A percentile compares a stretch with the other conserved stretches of the same genome.
These are phyloP conservation scores for Pentamera pediparva DNA, from an alignment of 53 echinoderm and acorn worm genomes.

Conservation along the genomic window DNA sequence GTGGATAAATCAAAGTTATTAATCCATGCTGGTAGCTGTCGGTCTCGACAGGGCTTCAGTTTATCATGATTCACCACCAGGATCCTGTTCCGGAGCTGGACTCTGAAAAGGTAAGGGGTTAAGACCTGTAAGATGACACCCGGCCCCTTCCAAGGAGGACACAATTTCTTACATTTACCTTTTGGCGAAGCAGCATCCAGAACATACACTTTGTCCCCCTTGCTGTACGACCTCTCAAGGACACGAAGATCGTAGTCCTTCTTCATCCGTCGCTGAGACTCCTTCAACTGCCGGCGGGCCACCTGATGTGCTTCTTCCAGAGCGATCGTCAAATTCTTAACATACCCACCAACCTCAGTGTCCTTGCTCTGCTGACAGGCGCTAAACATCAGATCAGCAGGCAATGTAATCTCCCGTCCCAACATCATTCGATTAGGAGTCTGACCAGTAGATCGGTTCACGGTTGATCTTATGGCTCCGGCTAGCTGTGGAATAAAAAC, in stretches of 20 bases:
- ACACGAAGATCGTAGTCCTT: slow-evolving; percentile 27
- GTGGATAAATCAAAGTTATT: neutral
- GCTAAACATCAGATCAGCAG: slow-evolving; percentile 41
- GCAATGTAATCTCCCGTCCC: slow-evolving; percentile 37
- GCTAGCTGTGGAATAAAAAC: slow-evolving; percentile 22
- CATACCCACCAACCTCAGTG: slow-evolving; percentile 3
- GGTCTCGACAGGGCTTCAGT: slow-evolving; percentile 36
- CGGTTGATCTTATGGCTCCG: slow-evolving; percentile 39
- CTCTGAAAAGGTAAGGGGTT: slow-evolving; percentile 34
- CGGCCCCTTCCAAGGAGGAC: slow-evolving; percentile 50
- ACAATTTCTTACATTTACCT: slow-evolving; percentile 29
- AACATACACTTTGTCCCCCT: slow-evolving; percentile 43
- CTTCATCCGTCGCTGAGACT: slow-evolving; percentile 40
- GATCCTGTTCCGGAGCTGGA: slow-evolving; percentile 22
- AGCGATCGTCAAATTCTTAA: neutral
- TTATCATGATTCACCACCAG: slow-evolving; percentile 40
- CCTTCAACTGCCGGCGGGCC: slow-evolving; percentile 14
- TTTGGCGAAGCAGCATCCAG: slow-evolving; percentile 20
- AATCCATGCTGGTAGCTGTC: slow-evolving; percentile 39
- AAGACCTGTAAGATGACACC: slow-evolving; percentile 5
- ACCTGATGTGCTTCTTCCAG: slow-evolving; percentile 11
- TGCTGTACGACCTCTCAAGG: neutral
- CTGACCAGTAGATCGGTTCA: slow-evolving; percentile 35
- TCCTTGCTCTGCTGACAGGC: neutral
- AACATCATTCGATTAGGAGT: slow-evolving; percentile 40